Conservation (phyloP, 2,888 invertebrate genomes). For the Dasysyrphus tricinctus region DNA sequence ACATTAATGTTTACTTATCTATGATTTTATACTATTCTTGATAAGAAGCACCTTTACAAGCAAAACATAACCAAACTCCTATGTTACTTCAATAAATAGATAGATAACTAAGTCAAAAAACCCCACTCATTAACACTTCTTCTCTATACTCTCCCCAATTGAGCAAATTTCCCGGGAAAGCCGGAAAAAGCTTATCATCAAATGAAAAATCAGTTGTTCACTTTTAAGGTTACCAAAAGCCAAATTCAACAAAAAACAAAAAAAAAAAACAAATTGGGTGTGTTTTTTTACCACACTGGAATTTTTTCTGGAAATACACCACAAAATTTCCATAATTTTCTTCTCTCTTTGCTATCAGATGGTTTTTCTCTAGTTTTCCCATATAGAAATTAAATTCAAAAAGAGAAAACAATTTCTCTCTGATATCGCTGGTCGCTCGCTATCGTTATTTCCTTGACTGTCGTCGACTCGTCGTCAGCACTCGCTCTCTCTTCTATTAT, state of each 20-base stretch:
- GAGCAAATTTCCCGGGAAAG: conserved; percentile 71
- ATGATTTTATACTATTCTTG: too few relatives aligned
- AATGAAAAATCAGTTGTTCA: background rate
- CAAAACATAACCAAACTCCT: too few relatives aligned
- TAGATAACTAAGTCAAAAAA: background rate
- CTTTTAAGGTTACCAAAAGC: conserved; percentile 37
- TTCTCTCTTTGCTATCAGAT: conserved; percentile 30
- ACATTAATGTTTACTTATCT: too few relatives aligned
- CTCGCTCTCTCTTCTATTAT: background rate
- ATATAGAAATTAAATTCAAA: background rate
- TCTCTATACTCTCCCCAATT: conserved; percentile 39
- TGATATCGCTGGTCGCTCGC: background rate
- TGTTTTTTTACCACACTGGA: conserved; percentile 67
- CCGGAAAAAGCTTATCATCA: conserved; percentile 41
- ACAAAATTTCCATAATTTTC: conserved; percentile 8
- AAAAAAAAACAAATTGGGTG: conserved; percentile 55
- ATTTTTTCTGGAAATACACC: conserved; percentile 38
- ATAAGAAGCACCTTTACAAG: too few relatives aligned
- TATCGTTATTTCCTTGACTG: too few relatives aligned
- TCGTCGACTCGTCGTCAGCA: background rate
- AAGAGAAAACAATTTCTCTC: conserved; percentile 34
- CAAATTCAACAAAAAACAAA: background rate
- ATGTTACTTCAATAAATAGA: too few relatives aligned
- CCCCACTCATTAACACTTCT: background rate
- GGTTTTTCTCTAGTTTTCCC: conserved; percentile 32